Conservation (phyloP, 1,140 invertebrate genomes). For the Rhizoglyphus robini region DNA sequence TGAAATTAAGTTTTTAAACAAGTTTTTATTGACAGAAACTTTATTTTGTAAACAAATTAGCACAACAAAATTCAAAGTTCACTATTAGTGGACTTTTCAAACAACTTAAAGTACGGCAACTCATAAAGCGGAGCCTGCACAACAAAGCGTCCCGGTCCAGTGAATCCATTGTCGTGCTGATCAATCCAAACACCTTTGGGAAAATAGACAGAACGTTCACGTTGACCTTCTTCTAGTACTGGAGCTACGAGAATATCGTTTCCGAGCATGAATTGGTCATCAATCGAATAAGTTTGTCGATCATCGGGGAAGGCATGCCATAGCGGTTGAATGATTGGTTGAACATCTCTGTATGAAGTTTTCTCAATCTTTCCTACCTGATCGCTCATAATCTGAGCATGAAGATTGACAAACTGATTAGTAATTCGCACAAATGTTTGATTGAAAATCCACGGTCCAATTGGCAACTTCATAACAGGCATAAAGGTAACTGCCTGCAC, state of each 20-base stretch:
- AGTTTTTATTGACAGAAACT: too few species aligned
- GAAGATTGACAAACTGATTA: slow-evolving; percentile 55
- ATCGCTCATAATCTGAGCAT: slow-evolving; percentile 46
- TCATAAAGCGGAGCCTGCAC: too few species aligned
- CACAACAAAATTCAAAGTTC: too few species aligned
- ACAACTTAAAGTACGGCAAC: too few species aligned
- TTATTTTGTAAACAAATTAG: too few species aligned
- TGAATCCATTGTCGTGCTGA: too few species aligned
- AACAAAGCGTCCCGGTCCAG: too few species aligned
- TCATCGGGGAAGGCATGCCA: slow-evolving; percentile 86
- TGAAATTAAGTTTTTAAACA: too few species aligned
- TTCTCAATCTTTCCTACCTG: slow-evolving; percentile 28
- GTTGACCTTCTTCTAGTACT: slow-evolving; percentile 51
- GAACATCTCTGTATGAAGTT: slow-evolving; percentile 44
- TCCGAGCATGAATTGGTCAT: slow-evolving; percentile 78
- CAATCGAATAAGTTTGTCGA: slow-evolving; percentile 61
- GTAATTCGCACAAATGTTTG: slow-evolving; percentile 53
- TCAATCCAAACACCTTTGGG: too few species aligned
- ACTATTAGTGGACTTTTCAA: too few species aligned
- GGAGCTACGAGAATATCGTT: slow-evolving; percentile 82
- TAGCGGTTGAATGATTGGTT: slow-evolving; percentile 69
- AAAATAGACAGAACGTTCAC: too few species aligned
- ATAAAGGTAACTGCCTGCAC: slow-evolving; percentile 80
- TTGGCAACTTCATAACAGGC: slow-evolving; percentile 77
- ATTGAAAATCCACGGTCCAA: slow-evolving; percentile 75